Evolutionary conservation across 2,888 invertebrate genomes (phyloP).

Genomic region (Agonopterix arenella): DNA sequence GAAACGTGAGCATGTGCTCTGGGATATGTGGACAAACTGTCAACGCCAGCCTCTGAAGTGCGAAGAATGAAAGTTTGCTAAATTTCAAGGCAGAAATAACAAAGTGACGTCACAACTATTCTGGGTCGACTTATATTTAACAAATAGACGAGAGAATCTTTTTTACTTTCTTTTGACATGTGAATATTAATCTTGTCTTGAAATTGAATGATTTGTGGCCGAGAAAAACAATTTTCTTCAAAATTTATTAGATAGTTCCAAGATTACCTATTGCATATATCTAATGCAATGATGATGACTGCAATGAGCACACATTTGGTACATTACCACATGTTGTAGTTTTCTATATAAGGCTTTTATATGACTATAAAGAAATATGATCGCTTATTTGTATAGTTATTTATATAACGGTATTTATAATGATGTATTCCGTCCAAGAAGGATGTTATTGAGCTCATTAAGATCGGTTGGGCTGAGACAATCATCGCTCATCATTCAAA

Average conservation of each 20-base stretch:
- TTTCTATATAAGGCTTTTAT: no score
- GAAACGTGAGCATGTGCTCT: not conserved
- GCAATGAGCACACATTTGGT: no score
- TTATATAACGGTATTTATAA: no score
- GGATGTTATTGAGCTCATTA: slow-evolving; percentile 36
- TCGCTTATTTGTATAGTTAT: no score
- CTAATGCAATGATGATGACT: no score
- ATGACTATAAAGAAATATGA: no score
- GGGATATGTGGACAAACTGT: slow-evolving; percentile 22
- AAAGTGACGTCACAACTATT: slow-evolving; percentile 20
- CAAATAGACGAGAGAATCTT: slow-evolving; percentile 4
- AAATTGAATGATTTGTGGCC: no score
- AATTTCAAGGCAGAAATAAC: slow-evolving; percentile 28
- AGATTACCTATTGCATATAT: no score
- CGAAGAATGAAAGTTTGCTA: slow-evolving; percentile 27
- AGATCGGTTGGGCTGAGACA: slow-evolving; percentile 22
- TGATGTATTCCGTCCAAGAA: slow-evolving; percentile 10
- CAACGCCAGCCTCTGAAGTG: slow-evolving; percentile 19
- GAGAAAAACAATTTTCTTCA: no score
- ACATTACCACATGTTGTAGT: no score
- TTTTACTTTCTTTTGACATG: slow-evolving; percentile 25
- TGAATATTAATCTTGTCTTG: no score
- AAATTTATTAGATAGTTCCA: no score
- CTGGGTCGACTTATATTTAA: slow-evolving; percentile 16
- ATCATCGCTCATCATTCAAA: slow-evolving; percentile 22